phyloP scores from a whole-genome alignment of 2,797 vertebrate genomes.

The Austrolebias charrua region DNA sequence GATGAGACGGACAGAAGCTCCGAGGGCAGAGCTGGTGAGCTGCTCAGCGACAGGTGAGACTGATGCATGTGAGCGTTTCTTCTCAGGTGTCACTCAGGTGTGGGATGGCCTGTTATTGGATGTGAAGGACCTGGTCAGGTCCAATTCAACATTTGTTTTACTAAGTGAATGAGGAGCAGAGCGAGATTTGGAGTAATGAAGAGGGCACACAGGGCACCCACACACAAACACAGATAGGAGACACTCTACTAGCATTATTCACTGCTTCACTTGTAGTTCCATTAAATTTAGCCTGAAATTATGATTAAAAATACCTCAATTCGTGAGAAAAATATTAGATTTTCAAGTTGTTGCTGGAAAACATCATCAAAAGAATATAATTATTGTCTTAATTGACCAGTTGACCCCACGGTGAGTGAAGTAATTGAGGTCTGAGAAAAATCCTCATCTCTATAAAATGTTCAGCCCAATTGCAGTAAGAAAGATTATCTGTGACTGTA shows the following conservation, averaged over 20 bases:
- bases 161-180: constrained; percentile 70
- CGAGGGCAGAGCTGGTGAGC: background rate
- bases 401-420: background rate
- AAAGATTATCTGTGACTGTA: constrained; percentile 18
- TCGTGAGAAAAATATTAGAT: no score
- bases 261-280: background rate
- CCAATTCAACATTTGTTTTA: constrained; percentile 66
- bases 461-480: constrained; percentile 1
- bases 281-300: background rate
- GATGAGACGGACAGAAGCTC: background rate
- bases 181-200: constrained; percentile 73
- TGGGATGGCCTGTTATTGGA: constrained; percentile 54
- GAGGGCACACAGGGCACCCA: constrained; percentile 46
- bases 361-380: no score
- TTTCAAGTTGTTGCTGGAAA: no score
- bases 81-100: constrained; percentile 60
- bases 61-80: constrained; percentile 54
- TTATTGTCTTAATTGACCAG: background rate
- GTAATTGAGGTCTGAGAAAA: background rate
- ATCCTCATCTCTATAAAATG: background rate
- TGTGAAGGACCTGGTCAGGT: constrained; percentile 63
- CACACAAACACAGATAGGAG: background rate
- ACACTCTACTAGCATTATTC: background rate
- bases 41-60: constrained; percentile 54
- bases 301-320: no score